Evolutionary conservation across 2,888 invertebrate species (phyloP).

Genomic region (Luperina testacea): DNA sequence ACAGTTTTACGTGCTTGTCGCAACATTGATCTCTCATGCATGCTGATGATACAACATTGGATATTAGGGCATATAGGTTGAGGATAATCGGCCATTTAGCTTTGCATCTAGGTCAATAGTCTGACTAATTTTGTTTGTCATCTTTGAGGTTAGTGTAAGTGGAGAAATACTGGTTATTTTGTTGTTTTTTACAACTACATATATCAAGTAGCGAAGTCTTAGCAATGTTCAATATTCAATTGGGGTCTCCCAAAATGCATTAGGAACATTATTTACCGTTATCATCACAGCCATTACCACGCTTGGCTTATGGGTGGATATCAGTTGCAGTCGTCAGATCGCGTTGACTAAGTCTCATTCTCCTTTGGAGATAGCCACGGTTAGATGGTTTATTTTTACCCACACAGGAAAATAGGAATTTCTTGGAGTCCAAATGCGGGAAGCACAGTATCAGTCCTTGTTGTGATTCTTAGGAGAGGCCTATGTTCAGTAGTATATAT

Average conservation of each 20-base stretch:
- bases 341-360: background rate
- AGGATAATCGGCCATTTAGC: constrained; percentile 40
- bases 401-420: background rate
- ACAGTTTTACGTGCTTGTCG: constrained; percentile 27
- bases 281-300: background rate
- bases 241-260: background rate
- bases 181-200: background rate
- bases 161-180: background rate
- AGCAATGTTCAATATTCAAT: background rate
- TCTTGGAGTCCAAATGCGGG: background rate
- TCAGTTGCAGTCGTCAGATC: background rate
- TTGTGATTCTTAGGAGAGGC: background rate
- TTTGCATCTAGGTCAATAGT: constrained; percentile 28
- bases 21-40: constrained; percentile 35
- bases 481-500: background rate
- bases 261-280: background rate
- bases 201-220: background rate
- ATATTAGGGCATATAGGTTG: constrained; percentile 43
- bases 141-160: background rate
- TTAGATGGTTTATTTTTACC: background rate
- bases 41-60: constrained; percentile 41
- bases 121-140: background rate
- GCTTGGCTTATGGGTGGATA: no score
- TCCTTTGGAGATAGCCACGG: background rate
- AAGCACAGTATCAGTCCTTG: no score